These are phyloP conservation scores for Amphibalanus amphitrite DNA, from an alignment of 1,140 invertebrate genomes.

Conservation along the genomic window DNA sequence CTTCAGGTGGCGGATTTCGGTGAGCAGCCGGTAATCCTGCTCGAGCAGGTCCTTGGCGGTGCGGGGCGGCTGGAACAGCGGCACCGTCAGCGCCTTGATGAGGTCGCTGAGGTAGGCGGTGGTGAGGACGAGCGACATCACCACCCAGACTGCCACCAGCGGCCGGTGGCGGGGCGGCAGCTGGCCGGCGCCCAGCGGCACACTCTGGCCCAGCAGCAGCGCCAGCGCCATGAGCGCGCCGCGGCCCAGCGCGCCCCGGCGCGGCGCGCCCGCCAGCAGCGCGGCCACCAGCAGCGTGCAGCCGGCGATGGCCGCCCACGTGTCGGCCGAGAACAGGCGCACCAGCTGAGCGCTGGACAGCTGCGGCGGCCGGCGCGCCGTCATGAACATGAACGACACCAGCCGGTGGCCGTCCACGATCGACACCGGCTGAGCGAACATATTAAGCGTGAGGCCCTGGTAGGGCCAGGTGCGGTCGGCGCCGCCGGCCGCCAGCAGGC, in stretches of 20 bases:
- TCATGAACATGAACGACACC: not conserved
- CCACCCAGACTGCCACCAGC: not conserved
- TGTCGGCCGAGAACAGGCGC: not conserved
- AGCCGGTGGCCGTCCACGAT: not conserved
- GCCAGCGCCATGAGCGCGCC: not conserved
- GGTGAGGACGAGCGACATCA: not conserved
- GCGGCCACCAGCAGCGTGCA: not conserved
- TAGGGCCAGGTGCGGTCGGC: not conserved
- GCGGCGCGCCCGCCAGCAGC: not conserved
- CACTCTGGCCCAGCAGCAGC: not conserved
- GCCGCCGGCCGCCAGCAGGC: not conserved
- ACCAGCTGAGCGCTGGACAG: not conserved
- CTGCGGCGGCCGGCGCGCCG: not conserved
- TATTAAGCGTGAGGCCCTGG: not conserved
- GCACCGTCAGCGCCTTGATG: not conserved
- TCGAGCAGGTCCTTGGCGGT: not conserved
- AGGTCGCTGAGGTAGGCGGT: not conserved
- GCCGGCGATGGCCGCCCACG: not conserved
- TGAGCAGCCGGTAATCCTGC: not conserved
- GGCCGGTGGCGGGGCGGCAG: not conserved
- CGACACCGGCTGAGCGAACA: not conserved
- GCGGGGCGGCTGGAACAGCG: too few species aligned
- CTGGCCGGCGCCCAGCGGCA: not conserved
- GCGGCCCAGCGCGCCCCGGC: too few species aligned
- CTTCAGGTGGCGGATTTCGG: not conserved